These are phyloP conservation scores for Percopsis transmontana DNA, from an alignment of 2,113 vertebrate species.

Conservation along the genomic window DNA sequence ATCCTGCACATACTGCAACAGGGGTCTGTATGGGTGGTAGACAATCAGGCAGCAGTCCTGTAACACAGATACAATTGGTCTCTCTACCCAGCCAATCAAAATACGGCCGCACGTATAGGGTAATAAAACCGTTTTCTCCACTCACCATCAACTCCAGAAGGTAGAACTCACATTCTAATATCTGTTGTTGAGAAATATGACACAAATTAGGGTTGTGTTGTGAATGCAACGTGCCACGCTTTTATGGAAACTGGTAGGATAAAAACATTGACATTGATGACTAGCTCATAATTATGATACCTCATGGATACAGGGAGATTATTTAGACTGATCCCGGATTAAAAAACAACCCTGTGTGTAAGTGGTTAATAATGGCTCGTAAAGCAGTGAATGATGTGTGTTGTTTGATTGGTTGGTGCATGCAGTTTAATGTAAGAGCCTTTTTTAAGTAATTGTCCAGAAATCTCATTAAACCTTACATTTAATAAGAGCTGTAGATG, in stretches of 20 bases:
- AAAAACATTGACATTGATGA: not conserved
- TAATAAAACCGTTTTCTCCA: not conserved
- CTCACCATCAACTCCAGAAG: conserved; percentile 98
- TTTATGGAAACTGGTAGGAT: not conserved
- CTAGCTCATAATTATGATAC: not conserved
- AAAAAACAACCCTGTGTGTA: too few relatives aligned
- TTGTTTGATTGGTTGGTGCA: too few relatives aligned
- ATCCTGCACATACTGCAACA: conserved; percentile 98
- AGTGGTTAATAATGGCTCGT: too few relatives aligned
- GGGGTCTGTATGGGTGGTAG: conserved; percentile 97
- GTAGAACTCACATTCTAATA: conserved; percentile 99
- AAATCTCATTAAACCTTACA: too few relatives aligned
- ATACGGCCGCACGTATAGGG: not conserved
- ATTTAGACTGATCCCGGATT: too few relatives aligned
- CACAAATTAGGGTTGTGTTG: not conserved
- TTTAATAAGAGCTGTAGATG: too few relatives aligned
- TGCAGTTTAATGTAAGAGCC: too few relatives aligned
- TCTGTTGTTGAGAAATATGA: conserved; percentile 71
- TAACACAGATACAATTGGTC: conserved; percentile 1
- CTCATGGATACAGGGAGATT: too few relatives aligned
- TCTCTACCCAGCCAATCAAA: not conserved
- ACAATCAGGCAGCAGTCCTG: conserved; percentile 99
- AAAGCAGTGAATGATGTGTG: too few relatives aligned
- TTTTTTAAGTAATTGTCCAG: too few relatives aligned
- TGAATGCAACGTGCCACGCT: not conserved